Conservation (phyloP, 2,113 vertebrate genomes). For the Casuarius casuarius region DNA sequence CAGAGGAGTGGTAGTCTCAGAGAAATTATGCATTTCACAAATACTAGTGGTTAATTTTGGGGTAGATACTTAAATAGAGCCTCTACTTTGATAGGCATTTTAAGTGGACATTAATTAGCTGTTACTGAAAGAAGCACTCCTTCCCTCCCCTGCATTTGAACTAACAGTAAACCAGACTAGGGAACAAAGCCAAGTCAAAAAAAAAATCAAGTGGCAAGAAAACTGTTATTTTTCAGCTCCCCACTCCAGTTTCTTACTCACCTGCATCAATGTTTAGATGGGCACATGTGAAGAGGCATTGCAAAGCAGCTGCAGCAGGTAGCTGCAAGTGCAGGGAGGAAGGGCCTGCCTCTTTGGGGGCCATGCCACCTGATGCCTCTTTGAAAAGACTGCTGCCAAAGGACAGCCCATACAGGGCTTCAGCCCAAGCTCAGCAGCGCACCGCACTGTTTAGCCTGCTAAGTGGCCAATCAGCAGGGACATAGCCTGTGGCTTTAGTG, state of each 20-base stretch:
- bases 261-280: not conserved
- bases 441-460: not conserved
- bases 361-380: not conserved
- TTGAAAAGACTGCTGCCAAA: not conserved
- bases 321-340: not conserved
- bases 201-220: not conserved
- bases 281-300: not conserved
- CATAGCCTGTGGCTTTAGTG: rapidly evolving
- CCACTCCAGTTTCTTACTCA: not conserved
- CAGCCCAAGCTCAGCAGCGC: not conserved
- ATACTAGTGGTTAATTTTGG: not conserved
- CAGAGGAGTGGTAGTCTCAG: not conserved
- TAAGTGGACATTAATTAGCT: not conserved
- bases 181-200: not conserved
- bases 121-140: not conserved
- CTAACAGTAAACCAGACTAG: not conserved
- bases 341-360: not conserved
- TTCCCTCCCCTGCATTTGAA: not conserved
- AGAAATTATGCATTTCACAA: not conserved
- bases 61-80: not conserved
- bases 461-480: not conserved
- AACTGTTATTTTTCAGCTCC: not conserved
- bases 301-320: not conserved
- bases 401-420: not conserved
- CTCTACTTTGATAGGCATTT: not conserved